Conservation (phyloP, 2,113 vertebrate genomes). For the Neotragus pygmaeus region DNA sequence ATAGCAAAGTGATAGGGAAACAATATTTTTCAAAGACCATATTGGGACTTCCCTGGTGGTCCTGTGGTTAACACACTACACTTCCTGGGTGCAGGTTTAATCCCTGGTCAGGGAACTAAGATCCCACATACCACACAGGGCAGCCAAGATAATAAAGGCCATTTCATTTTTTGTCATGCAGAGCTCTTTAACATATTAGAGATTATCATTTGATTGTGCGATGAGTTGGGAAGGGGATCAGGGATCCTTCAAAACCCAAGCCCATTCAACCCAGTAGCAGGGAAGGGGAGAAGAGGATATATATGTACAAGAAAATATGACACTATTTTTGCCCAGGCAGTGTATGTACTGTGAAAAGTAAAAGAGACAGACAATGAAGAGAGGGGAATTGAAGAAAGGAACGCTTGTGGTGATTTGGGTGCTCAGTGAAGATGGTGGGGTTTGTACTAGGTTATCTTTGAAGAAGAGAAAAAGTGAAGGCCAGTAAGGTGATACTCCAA, state of each 20-base stretch:
- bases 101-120: neutral
- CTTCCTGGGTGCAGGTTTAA: rapidly evolving
- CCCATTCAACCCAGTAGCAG: neutral
- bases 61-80: neutral
- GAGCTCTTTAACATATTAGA: neutral
- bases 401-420: neutral
- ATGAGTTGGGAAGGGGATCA: neutral
- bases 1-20: neutral
- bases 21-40: neutral
- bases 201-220: neutral
- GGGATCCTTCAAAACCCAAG: neutral
- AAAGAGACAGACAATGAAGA: neutral
- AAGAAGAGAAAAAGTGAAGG: neutral
- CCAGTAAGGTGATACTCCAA: neutral
- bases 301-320: neutral
- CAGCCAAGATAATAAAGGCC: neutral
- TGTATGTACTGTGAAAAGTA: too few relatives aligned
- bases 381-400: neutral
- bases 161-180: neutral
- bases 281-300: neutral
- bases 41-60: neutral
- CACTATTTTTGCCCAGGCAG: neutral
- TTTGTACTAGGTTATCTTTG: neutral
- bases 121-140: neutral
- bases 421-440: neutral